Evolutionary conservation across 2,797 vertebrate genomes (phyloP).

Genomic region (Oreochromis grahami): DNA sequence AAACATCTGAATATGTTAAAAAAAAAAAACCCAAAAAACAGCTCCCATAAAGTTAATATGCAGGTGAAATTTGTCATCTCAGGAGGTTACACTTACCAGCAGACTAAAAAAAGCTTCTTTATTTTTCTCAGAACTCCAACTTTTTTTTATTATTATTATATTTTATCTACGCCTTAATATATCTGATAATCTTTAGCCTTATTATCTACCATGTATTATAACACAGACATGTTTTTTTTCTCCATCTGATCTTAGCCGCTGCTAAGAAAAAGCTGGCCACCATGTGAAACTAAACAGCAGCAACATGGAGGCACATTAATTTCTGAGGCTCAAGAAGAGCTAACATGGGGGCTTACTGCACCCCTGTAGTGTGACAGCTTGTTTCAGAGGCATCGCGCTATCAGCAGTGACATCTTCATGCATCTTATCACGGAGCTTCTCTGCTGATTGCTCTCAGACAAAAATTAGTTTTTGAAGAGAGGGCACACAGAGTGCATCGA

Average conservation of each 20-base stretch:
- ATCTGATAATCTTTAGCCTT: neutral
- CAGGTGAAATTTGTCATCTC: neutral
- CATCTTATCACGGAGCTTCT: constrained; percentile 1
- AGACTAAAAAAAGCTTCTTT: neutral
- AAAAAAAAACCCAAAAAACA: neutral
- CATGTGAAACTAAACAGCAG: neutral
- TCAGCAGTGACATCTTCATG: constrained; percentile 8
- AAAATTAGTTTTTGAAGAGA: constrained; percentile 1
- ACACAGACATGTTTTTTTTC: neutral
- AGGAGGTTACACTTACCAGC: neutral
- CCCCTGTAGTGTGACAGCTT: constrained; percentile 10
- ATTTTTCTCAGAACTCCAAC: neutral
- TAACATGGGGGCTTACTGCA: neutral
- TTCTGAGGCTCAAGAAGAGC: neutral
- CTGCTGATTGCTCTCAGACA: neutral
- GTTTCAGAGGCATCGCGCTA: constrained; percentile 2
- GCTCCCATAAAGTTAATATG: neutral
- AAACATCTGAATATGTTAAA: fast-evolving
- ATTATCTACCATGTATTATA: neutral
- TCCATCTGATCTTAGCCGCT: neutral
- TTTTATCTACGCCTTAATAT: fast-evolving
- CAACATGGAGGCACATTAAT: neutral
- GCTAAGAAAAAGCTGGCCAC: neutral
- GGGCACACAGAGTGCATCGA: neutral
- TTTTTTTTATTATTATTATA: neutral